Base-by-base conservation (phyloP, 2,113 vertebrate species). In the Thamnaconus septentrionalis region DNA sequence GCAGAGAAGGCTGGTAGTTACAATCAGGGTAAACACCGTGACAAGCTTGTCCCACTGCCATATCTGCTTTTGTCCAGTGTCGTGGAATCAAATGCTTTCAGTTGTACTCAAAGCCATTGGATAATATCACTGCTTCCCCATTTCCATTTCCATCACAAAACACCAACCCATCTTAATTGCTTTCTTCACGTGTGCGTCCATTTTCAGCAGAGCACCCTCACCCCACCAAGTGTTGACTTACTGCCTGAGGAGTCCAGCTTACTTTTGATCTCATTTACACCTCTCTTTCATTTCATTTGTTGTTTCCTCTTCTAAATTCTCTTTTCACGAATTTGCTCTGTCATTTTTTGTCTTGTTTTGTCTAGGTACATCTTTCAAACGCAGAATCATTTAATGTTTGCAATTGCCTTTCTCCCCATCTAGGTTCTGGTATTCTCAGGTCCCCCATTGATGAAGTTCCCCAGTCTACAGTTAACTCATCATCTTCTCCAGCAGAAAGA, bases 1-100 rank as follows among this genome's bases (percentile, higher is more conserved):
- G 81, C 73, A 78, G 84, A 90, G 81, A 84, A 76, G 68, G 68
- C 78, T 76, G 81, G 52, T 86, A 87, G 83, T 85, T 78, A 85
- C 77, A 78, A 83, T 79, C 66, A 80, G 86, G 90, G 86, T 92
- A 93, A 92, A 86, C 76, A 77, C 81, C 69, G 81, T 81, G 70
- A 79, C 68, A 78, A 67, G 74, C 74, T 71, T 83, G 73, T 85
- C 83, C 69, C 80, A 79, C 85, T 59, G 81, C 74, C 84, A 78
- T 89, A 69, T 85, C 66, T 84, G 82, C 83, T 86, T 78, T 80
- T 65, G 75, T 86, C 76, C 70, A 79, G 46, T 63, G 86, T 76
- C 76, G 43, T 71, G 71, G 75, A 79, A 78, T 72, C 64, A 59
- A 78, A 40, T 64, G 76, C 66, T 87, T 72, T 72, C 67, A 75